Evolutionary conservation across 2,113 vertebrate species (phyloP), one percentile per base, ranked within the genome.

Genomic region (Poecile atricapillus): DNA sequence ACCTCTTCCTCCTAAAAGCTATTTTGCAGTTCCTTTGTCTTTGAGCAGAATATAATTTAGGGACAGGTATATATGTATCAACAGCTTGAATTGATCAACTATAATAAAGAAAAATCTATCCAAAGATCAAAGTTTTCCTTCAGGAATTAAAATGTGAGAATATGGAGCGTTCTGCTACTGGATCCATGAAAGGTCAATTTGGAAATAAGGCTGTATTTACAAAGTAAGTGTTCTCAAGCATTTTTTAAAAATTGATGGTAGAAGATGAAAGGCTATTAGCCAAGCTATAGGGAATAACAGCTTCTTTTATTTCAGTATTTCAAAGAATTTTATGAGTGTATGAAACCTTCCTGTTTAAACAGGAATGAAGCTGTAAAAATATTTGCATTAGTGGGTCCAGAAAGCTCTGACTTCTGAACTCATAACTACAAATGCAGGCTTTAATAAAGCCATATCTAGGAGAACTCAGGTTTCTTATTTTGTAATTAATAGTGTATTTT

Each of bases 341-440:
- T 4, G 1, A 95, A 94, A 90, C 71, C 33, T 96, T 96, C 91
- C 92, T 95, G 79, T 95, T 95, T 83, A 95, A 93, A 89, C 79
- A 96, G 87, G 79, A 96, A 86, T 90, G 71, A 95, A 96, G 83
- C 92, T 95, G 79, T 94, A 93, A 96, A 96, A 97, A 96, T 95
- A 94, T 94, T 96, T 95, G 64, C 73, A 15, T 94, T 94, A 75
- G 59, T 63, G 56, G 39, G 56, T 86, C 68, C 49, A 75, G 82
- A 94, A 84, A 95, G 76, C 68, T 93, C 64, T 89, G 93, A 89
- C 75, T 96, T 93, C 83, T 96, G 85, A 95, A 93, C 93, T 78
- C 3, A 0, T 68, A 75, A 68, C 56, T 94, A 47, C 60, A 92
- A 90, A 81, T 84, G 35, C 46, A 55, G 35, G 9, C 44, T 56